Evolutionary conservation across 2,888 invertebrate species (phyloP), one percentile per base, ranked within the genome.

Genomic region (Brachycybe producta): DNA sequence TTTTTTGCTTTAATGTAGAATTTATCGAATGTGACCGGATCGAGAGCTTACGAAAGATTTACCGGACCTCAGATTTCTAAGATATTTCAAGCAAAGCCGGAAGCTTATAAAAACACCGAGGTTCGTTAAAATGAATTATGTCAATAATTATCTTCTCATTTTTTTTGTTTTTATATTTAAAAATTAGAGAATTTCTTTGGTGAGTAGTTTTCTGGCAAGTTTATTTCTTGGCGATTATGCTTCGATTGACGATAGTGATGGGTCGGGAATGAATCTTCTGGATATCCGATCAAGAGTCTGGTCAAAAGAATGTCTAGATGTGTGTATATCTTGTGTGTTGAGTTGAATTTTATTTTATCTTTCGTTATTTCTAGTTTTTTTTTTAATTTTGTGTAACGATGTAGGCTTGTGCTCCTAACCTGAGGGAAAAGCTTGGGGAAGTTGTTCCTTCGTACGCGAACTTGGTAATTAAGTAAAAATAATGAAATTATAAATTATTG

Each of bases 221-320:
- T 67, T 97, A 47, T 82, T 97, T 64, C 67, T 90, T 35, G 94
- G 94, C 1, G 73, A 77, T 60, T 80, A 90, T 56, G 92, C 91
- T 0, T 82, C 88, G 0, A 88, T 97, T 43, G 97, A 97, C 67
- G 76, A 76, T 56, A 77, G 88, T 0, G 97, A 97, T 67, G 95
- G 82, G 1, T 92, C 92, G 0, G 97, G 97, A 15, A 97, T 91
- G 91, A 97, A 97, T 70, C 71, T 97, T 17, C 71, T 97, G 59
- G 80, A 95, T 65, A 84, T 97, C 45, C 75, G 71, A 27, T 73
- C 70, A 0, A 82, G 81, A 68, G 69, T 72, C 26, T 95, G 94
- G 94, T 76, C 82, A 47, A 70, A 76, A 30, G 67, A 70, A 19
- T 80, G 87, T 58, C 68, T 91, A 15, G 75, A 85, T 69, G 82